These are phyloP conservation scores for Plutella xylostella DNA, from an alignment of 2,888 invertebrate species.

Conservation along the genomic window DNA sequence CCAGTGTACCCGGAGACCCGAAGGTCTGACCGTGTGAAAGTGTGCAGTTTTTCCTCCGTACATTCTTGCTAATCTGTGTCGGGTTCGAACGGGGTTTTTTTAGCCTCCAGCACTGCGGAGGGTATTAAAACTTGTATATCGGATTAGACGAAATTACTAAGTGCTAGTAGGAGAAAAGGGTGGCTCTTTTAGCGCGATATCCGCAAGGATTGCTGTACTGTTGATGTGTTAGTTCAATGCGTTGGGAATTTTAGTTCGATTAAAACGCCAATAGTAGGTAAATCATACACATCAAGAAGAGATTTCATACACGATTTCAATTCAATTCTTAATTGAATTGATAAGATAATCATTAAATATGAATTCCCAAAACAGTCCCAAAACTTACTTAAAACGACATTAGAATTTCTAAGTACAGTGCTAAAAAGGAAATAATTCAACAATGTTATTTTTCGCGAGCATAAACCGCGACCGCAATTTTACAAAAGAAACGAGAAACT, in stretches of 20 bases:
- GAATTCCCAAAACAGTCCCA: too few relatives aligned
- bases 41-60: slow-evolving; percentile 43
- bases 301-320: too few relatives aligned
- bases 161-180: slow-evolving; percentile 45
- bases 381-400: too few relatives aligned
- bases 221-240: too few relatives aligned
- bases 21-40: slow-evolving; percentile 53
- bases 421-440: too few relatives aligned
- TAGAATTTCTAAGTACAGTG: too few relatives aligned
- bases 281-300: too few relatives aligned
- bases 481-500: slow-evolving; percentile 62
- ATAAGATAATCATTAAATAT: too few relatives aligned
- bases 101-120: slow-evolving; percentile 45
- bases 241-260: neutral
- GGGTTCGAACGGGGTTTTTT: slow-evolving; percentile 32
- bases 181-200: neutral
- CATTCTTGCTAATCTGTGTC: slow-evolving; percentile 7
- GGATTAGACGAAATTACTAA: slow-evolving; percentile 66
- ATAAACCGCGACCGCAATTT: slow-evolving; percentile 42
- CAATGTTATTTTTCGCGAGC: slow-evolving; percentile 50
- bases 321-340: too few relatives aligned
- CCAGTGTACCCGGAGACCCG: too few relatives aligned
- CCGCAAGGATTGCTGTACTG: neutral
- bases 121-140: slow-evolving; percentile 63
- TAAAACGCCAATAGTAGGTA: too few relatives aligned